A percentile compares a stretch with the other conserved stretches of the same genome.
Evolutionary conservation across 2,113 vertebrate species (phyloP).

Genomic region (Pyrgilauda ruficollis): DNA sequence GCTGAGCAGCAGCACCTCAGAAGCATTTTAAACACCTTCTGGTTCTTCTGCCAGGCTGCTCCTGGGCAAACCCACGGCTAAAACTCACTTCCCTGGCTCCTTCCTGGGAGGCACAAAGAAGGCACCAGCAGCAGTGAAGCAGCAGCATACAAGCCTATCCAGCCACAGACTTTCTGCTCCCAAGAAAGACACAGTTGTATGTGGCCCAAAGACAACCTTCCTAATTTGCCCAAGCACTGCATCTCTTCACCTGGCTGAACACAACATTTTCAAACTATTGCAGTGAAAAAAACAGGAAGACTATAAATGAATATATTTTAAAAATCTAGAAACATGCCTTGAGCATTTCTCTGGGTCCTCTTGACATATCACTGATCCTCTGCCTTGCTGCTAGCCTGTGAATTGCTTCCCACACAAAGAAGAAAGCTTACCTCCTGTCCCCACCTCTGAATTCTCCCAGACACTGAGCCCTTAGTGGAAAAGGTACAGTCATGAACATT

Average conservation of each 20-base stretch:
- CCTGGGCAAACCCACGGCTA: neutral
- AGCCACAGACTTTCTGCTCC: neutral
- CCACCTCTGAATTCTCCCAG: neutral
- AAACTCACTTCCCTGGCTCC: neutral
- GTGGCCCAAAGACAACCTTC: neutral
- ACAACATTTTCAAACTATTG: neutral
- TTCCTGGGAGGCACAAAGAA: neutral
- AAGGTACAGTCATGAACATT: neutral
- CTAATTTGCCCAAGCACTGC: neutral
- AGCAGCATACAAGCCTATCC: neutral
- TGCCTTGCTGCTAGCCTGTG: neutral
- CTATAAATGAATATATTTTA: neutral
- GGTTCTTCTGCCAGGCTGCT: neutral
- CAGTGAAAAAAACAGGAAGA: neutral
- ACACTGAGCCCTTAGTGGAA: neutral
- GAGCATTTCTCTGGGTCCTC: neutral
- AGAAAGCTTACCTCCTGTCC: neutral
- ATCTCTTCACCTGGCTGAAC: neutral
- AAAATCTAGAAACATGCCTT: rapidly evolving
- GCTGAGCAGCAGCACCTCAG: rapidly evolving
- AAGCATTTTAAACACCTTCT: neutral
- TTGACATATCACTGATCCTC: neutral
- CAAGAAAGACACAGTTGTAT: neutral
- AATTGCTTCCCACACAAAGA: neutral
- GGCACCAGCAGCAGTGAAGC: neutral